These are phyloP conservation scores for Germaria angustata DNA, from an alignment of 2,888 invertebrate genomes.

Conservation along the genomic window DNA sequence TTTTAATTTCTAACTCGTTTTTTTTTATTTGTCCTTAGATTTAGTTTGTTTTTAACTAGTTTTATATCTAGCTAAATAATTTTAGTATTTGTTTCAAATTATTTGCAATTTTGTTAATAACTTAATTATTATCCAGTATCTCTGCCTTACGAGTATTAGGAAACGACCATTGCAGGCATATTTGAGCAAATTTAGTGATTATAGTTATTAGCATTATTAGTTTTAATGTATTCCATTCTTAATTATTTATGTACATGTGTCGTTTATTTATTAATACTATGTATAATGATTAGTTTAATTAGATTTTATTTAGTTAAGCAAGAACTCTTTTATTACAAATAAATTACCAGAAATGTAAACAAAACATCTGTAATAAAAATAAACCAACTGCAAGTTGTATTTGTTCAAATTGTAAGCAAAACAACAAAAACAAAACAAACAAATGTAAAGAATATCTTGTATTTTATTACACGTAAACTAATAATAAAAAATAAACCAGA, in stretches of 20 bases:
- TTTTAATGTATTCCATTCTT: constrained; percentile 17
- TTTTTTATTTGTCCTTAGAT: constrained; percentile 35
- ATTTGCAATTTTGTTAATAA: background rate
- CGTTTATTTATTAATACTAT: constrained; percentile 38
- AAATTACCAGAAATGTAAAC: constrained; percentile 40
- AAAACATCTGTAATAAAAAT: constrained; percentile 39
- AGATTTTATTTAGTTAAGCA: constrained; percentile 56
- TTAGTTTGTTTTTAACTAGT: constrained; percentile 13
- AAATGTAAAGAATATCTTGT: constrained; percentile 76
- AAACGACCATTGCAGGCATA: constrained; percentile 17
- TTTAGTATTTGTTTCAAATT: background rate
- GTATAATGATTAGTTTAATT: constrained; percentile 54
- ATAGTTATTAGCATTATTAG: constrained; percentile 33
- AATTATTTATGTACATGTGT: constrained; percentile 13
- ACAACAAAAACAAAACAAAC: constrained; percentile 66
- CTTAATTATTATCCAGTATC: background rate
- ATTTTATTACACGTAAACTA: constrained; percentile 80
- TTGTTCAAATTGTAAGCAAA: constrained; percentile 72
- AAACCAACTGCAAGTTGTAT: constrained; percentile 73
- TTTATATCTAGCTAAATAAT: constrained; percentile 13
- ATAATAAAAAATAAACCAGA: constrained; percentile 76
- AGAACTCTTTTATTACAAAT: constrained; percentile 60
- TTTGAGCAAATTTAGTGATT: constrained; percentile 5
- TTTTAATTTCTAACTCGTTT: background rate
- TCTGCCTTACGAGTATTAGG: too few species aligned